phyloP scores from a whole-genome alignment of 2,888 invertebrate species.

The Ornithoptera priamus region DNA sequence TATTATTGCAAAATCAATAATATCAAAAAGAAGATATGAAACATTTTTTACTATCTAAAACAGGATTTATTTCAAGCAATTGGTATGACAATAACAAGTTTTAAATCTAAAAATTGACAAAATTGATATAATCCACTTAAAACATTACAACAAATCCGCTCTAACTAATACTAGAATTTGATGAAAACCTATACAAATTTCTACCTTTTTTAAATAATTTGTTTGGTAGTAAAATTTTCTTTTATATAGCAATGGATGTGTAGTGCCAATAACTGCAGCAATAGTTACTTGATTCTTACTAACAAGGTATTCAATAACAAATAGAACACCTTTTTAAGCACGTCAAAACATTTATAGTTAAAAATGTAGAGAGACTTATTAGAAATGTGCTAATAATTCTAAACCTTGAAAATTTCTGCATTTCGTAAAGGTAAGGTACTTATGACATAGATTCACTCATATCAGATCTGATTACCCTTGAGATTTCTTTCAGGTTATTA shows the following conservation, averaged over 20 bases:
- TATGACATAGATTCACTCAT: conserved; percentile 61
- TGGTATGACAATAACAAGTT: conserved; percentile 60
- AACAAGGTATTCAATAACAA: conserved; percentile 80
- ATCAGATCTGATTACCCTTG: conserved; percentile 70
- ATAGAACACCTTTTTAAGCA: conserved; percentile 82
- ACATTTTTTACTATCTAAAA: conserved; percentile 27
- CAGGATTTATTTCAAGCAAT: conserved; percentile 46
- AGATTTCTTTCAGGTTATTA: conserved; percentile 57
- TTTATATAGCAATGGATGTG: conserved; percentile 47
- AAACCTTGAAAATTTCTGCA: conserved; percentile 68
- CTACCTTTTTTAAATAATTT: conserved; percentile 44
- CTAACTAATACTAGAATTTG: conserved; percentile 52
- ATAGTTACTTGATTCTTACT: conserved; percentile 76
- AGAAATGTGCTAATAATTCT: conserved; percentile 81
- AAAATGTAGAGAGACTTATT: conserved; percentile 81
- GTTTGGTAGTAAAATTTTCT: conserved; percentile 43
- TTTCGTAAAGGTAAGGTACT: conserved; percentile 49
- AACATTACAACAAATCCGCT: conserved; percentile 55
- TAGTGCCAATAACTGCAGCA: conserved; percentile 81
- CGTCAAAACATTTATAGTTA: conserved; percentile 82
- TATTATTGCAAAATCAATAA: conserved; percentile 34
- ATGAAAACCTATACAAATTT: conserved; percentile 47
- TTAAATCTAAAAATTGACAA: conserved; percentile 79
- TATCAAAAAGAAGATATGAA: conserved; percentile 27
- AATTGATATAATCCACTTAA: conserved; percentile 79